Evolutionary conservation across 2,113 vertebrate species (phyloP).

Genomic region (Laticauda colubrina): DNA sequence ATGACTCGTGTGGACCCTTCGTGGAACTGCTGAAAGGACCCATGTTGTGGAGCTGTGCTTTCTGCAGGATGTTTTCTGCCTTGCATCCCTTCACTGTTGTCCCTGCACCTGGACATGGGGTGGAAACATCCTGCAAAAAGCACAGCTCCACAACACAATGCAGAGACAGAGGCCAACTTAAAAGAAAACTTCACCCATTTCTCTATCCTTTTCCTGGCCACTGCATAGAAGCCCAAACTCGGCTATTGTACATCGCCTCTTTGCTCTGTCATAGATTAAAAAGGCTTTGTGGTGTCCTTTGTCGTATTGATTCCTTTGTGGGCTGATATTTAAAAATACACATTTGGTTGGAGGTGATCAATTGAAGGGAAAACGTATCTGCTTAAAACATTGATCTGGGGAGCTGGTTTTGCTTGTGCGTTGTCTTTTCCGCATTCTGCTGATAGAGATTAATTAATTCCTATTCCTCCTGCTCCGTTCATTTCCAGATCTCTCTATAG

Average conservation of each 20-base stretch:
- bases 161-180: background rate
- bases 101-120: no score
- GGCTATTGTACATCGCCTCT: conserved; percentile 44
- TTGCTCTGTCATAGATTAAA: background rate
- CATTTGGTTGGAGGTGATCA: conserved; percentile 58
- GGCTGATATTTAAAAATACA: conserved; percentile 27
- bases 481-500: background rate
- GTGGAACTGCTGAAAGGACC: no score
- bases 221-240: conserved; percentile 58
- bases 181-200: background rate
- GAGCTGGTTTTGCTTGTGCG: conserved; percentile 31
- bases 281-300: conserved; percentile 44
- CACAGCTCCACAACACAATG: no score
- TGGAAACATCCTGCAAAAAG: no score
- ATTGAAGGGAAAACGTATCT: conserved; percentile 52
- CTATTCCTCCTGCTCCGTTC: background rate
- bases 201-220: conserved; percentile 53
- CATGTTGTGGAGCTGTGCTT: no score
- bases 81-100: no score
- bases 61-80: no score
- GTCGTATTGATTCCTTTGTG: conserved; percentile 63
- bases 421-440: conserved; percentile 33
- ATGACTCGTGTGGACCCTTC: no score
- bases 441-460: conserved; percentile 16
- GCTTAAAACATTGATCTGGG: conserved; percentile 55